These are phyloP conservation scores for Drosophila prostipennis DNA, from an alignment of 2,888 invertebrate genomes.

Conservation along the genomic window DNA sequence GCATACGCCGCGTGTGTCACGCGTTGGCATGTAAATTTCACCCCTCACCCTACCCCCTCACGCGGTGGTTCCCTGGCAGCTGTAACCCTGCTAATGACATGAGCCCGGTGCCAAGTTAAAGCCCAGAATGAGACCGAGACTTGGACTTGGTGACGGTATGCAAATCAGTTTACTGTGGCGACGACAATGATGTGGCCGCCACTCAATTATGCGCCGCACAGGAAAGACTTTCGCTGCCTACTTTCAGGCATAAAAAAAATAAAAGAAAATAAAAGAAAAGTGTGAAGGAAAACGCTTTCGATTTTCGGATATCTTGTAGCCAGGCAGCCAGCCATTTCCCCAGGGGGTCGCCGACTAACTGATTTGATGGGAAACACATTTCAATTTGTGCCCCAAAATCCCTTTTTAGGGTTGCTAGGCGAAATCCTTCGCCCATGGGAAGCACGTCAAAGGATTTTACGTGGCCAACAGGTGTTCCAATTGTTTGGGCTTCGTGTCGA, in stretches of 20 bases:
- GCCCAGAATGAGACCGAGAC: conserved; percentile 22
- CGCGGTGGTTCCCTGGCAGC: background rate
- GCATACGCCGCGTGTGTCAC: conserved; percentile 66
- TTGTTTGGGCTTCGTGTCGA: conserved; percentile 45
- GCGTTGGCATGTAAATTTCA: conserved; percentile 62
- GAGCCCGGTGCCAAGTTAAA: conserved; percentile 49
- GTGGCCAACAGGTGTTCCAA: conserved; percentile 74
- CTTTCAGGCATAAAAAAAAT: conserved; percentile 63
- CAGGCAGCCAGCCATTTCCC: conserved; percentile 32
- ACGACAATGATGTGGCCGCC: conserved; percentile 56
- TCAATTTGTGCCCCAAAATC: conserved; percentile 61
- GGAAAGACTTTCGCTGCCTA: conserved; percentile 56
- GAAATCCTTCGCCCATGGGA: conserved; percentile 65
- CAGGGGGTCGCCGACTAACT: conserved; percentile 20
- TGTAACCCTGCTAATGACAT: conserved; percentile 72
- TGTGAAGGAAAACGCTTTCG: conserved; percentile 13
- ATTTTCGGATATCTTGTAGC: conserved; percentile 4
- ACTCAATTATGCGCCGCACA: conserved; percentile 73
- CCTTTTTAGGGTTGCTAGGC: conserved; percentile 38
- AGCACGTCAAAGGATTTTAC: conserved; percentile 67
- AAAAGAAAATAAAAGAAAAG: conserved; percentile 8
- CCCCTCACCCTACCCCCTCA: background rate
- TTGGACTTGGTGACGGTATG: conserved; percentile 49
- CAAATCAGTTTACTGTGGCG: conserved; percentile 74
- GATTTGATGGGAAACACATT: conserved; percentile 67